Evolutionary conservation across 2,888 invertebrate species (phyloP).

Genomic region (Athripsodes cinereus): DNA sequence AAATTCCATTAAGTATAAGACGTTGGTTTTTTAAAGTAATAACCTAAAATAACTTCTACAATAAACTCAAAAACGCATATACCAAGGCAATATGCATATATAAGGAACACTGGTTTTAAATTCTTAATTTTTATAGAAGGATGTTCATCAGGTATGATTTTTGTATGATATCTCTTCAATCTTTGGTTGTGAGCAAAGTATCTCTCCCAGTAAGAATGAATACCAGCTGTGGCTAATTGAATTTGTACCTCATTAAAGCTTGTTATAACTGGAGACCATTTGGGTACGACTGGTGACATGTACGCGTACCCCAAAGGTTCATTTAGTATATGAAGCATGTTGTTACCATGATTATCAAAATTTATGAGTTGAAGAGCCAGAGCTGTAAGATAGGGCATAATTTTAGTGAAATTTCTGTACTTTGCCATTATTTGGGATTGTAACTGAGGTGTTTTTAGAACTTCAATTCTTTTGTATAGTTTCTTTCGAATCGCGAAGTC

Average conservation of each 20-base stretch:
- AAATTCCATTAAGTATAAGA: no score
- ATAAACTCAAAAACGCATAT: not conserved
- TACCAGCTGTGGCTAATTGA: constrained; percentile 12
- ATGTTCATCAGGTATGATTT: not conserved
- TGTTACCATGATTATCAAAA: constrained; percentile 9
- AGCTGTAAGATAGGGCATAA: constrained; percentile 17
- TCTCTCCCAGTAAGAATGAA: not conserved
- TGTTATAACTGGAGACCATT: constrained; percentile 11
- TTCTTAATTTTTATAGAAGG: constrained; percentile 1
- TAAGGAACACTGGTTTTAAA: constrained; percentile 4
- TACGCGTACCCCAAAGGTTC: constrained; percentile 12
- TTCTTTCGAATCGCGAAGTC: constrained; percentile 5
- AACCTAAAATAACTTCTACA: no score
- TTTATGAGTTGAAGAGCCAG: not conserved
- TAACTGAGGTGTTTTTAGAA: not conserved
- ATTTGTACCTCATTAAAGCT: constrained; percentile 11
- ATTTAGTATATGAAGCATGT: constrained; percentile 16
- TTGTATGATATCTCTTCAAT: not conserved
- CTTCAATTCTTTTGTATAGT: constrained; percentile 12
- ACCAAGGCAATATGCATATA: constrained; percentile 2
- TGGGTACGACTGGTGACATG: constrained; percentile 12
- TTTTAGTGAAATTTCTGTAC: constrained; percentile 4
- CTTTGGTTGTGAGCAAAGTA: not conserved
- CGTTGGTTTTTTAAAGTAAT: no score
- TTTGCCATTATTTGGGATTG: not conserved